These are phyloP conservation scores for Leptobrachium leishanense DNA, from an alignment of 2,113 vertebrate genomes.

Conservation along the genomic window DNA sequence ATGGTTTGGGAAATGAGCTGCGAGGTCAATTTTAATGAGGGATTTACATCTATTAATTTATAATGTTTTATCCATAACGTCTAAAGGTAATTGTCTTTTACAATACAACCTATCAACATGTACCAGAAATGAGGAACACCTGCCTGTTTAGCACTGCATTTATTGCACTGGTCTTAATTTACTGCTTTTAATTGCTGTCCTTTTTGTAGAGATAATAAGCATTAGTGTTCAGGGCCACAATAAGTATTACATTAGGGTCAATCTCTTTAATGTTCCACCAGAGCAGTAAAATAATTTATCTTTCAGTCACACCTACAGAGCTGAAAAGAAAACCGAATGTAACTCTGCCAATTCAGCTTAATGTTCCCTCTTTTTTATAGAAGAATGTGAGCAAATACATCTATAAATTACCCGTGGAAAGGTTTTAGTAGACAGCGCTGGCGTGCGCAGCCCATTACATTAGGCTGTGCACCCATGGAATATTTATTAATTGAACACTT, in stretches of 20 bases:
- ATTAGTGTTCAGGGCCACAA: slow-evolving; percentile 6
- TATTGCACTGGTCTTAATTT: slow-evolving; percentile 14
- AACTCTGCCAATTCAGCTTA: too few species aligned
- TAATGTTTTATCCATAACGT: slow-evolving; percentile 24
- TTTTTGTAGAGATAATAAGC: slow-evolving; percentile 19
- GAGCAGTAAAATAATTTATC: slow-evolving; percentile 23
- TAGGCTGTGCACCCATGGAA: too few species aligned
- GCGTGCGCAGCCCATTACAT: too few species aligned
- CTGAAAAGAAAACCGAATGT: too few species aligned
- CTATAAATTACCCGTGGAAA: too few species aligned
- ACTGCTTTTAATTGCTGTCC: slow-evolving; percentile 14
- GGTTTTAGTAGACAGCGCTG: too few species aligned
- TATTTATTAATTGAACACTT: too few species aligned
- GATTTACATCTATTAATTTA: slow-evolving; percentile 27
- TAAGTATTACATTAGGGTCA: slow-evolving; percentile 11
- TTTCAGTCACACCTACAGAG: background rate
- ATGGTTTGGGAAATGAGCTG: slow-evolving; percentile 14
- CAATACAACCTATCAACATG: slow-evolving; percentile 12
- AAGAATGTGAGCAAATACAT: too few species aligned
- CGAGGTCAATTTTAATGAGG: slow-evolving; percentile 43
- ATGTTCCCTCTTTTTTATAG: too few species aligned
- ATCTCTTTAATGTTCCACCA: slow-evolving; percentile 18
- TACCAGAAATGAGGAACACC: background rate
- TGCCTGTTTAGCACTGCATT: slow-evolving; percentile 5
- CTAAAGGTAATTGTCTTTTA: slow-evolving; percentile 26